These are phyloP conservation scores for Megalops atlanticus DNA, from an alignment of 2,113 vertebrate genomes.

Conservation along the genomic window DNA sequence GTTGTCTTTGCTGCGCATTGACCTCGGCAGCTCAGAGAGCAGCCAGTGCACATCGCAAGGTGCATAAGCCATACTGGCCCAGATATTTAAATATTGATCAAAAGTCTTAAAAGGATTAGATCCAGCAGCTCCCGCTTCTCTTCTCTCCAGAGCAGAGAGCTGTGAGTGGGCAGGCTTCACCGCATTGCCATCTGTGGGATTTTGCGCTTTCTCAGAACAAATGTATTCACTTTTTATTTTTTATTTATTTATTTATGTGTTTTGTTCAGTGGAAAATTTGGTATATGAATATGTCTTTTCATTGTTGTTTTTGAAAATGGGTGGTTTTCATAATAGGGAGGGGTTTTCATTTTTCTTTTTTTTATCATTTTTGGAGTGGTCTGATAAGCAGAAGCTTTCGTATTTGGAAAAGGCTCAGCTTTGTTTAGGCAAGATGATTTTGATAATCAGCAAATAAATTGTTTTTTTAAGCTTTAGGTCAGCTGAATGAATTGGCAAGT, in stretches of 20 bases:
- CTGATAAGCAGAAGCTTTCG: too few relatives aligned
- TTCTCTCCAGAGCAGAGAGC: constrained; percentile 42
- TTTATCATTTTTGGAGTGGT: too few relatives aligned
- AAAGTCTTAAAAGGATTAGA: constrained; percentile 49
- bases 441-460: too few relatives aligned
- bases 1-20: constrained; percentile 16
- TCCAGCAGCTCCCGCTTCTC: constrained; percentile 32
- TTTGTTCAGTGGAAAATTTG: too few relatives aligned
- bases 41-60: constrained; percentile 18
- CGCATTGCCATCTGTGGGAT: constrained; percentile 39
- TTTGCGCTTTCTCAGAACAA: constrained; percentile 47
- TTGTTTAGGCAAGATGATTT: too few relatives aligned
- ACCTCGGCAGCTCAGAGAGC: constrained; percentile 13
- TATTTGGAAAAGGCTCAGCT: too few relatives aligned
- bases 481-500: too few relatives aligned
- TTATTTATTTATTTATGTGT: too few relatives aligned
- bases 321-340: too few relatives aligned
- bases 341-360: too few relatives aligned
- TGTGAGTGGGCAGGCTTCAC: constrained; percentile 32
- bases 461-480: too few relatives aligned
- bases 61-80: constrained; percentile 28
- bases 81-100: constrained; percentile 52
- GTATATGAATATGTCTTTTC: neutral
- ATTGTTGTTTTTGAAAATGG: neutral
- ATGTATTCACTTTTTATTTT: neutral